Base-by-base conservation (phyloP, 2,888 invertebrate species). In the Chaetogeoica ovagalla region DNA sequence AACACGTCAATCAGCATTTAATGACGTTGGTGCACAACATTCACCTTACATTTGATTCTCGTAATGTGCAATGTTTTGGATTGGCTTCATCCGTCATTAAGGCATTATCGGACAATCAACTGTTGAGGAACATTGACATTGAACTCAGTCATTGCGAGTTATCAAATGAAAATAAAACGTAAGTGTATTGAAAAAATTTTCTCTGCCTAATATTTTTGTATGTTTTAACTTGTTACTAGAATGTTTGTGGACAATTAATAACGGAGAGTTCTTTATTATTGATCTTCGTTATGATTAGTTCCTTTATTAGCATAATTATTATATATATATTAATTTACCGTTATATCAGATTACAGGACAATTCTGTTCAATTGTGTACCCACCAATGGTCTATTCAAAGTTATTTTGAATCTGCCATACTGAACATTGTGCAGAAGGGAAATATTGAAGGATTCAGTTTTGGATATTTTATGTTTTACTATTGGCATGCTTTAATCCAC, bases 361-460 rank as follows among this genome's bases (percentile, higher is more conserved):
- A 21, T 65, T 39, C 74, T 15, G 37, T 30, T 52, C 60, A 63
- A n/a, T 5, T 63, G 8, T 73, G 43, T 11, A 43, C 39, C 17
- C 59, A 57, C 39, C 62, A 21, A 37, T 62, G 48, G 62, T 52
- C 77, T 23, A 48, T 70, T 52, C 77, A 69, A 52, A 55, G 69
- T 13, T 62, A 77, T 70, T 70, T 79, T 19, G 77, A 79, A 23
- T 62, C 52, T 70, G 62, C 69, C 4, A 63, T 79, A 55, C n/a
- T 79, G 21, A 79, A 79, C 55, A 23, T 79, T 19, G 37, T 70
- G 9, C 70, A 79, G 39, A 79, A 62, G 70, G 62, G 62, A 70
- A 79, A 79, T 43, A 70, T 79, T 43, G 86, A 88, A 83, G 88
- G 87, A 68, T 84, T 90, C 63, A 88, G 88, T 73, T 84, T 90